Evolutionary conservation across 2,113 vertebrate genomes (phyloP).

Genomic region (Mus spicilegus): DNA sequence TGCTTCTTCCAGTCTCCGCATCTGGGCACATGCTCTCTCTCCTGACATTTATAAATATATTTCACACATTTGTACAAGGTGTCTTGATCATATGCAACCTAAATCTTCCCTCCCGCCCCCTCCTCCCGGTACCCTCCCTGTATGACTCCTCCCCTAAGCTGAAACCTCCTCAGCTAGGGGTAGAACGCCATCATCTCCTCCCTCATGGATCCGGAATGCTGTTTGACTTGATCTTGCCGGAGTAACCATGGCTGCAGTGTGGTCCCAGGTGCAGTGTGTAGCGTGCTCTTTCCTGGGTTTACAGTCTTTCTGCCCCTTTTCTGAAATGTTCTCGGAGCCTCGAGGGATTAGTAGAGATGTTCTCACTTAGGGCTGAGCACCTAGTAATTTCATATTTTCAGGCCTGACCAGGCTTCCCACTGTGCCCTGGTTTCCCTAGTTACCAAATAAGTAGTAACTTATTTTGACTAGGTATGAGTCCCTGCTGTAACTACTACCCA

Average conservation of each 20-base stretch:
- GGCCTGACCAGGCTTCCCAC: background rate
- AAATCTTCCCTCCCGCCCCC: background rate
- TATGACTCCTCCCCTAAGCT: background rate
- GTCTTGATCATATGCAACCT: background rate
- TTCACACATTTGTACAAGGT: background rate
- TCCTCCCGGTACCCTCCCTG: background rate
- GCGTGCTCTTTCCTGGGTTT: background rate
- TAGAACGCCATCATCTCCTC: background rate
- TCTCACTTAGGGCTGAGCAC: background rate
- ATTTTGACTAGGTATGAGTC: background rate
- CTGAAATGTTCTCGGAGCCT: background rate
- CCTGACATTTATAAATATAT: background rate
- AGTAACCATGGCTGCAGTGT: background rate
- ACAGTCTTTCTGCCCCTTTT: background rate
- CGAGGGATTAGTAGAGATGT: background rate
- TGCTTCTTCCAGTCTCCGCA: background rate
- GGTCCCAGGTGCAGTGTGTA: background rate
- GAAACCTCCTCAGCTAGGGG: background rate
- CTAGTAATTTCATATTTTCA: background rate
- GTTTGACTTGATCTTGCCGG: no score
- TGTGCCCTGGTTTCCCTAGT: background rate
- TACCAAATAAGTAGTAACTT: no score
- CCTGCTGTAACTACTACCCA: no score
- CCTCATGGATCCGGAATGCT: background rate
- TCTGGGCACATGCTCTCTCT: background rate